These are phyloP conservation scores for Epinephelus malabaricus DNA, from an alignment of 2,797 vertebrate genomes.

Conservation along the genomic window DNA sequence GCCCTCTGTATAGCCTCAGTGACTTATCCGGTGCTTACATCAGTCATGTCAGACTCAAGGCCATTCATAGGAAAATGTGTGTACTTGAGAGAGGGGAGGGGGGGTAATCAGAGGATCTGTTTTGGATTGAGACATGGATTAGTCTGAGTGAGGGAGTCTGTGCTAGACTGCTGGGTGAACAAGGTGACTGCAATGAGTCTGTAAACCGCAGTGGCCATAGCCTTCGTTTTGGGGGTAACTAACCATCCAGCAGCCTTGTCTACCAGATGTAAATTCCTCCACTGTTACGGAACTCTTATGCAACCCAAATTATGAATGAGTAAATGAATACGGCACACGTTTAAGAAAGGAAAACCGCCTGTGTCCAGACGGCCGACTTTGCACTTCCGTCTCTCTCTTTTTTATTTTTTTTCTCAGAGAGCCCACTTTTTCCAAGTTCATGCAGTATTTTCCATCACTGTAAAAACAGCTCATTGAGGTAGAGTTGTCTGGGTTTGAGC, in stretches of 20 bases:
- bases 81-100: neutral
- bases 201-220: constrained; percentile 56
- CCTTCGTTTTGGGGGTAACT: constrained; percentile 45
- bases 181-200: constrained; percentile 57
- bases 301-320: constrained; percentile 83
- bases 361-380: constrained; percentile 80
- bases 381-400: constrained; percentile 71
- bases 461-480: constrained; percentile 77
- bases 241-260: constrained; percentile 60
- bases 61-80: constrained; percentile 72
- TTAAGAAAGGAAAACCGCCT: constrained; percentile 73
- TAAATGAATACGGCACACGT: constrained; percentile 68
- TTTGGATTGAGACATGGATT: constrained; percentile 60
- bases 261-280: constrained; percentile 83
- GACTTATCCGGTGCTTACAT: constrained; percentile 44
- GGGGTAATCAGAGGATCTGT: constrained; percentile 63
- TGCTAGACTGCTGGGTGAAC: constrained; percentile 31
- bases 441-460: constrained; percentile 82
- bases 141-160: constrained; percentile 38
- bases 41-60: constrained; percentile 44
- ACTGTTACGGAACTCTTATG: constrained; percentile 77
- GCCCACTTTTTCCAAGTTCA: constrained; percentile 78
- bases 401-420: constrained; percentile 56
- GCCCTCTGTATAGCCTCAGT: constrained; percentile 16
- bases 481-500: constrained; percentile 79